These are phyloP conservation scores for Ormyrus labotus DNA, from an alignment of 2,888 invertebrate genomes.

Conservation along the genomic window DNA sequence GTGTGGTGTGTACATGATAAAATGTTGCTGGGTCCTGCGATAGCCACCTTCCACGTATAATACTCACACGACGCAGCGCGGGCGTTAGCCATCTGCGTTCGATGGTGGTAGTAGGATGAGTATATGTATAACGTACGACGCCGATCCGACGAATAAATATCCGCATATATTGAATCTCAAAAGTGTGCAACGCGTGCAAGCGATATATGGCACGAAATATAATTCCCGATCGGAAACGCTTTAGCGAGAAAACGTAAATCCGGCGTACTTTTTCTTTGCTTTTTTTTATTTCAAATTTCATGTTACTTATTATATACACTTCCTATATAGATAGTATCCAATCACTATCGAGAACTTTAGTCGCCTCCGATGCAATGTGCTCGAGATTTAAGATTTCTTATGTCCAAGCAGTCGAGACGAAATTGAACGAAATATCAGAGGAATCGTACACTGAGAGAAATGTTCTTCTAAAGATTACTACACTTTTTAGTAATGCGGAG, in stretches of 20 bases:
- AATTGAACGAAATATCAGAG: conserved; percentile 20
- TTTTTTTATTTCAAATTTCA: background rate
- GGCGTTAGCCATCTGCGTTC: conserved; percentile 43
- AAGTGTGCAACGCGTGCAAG: conserved; percentile 21
- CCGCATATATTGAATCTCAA: conserved; percentile 50
- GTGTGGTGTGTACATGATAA: conserved; percentile 18
- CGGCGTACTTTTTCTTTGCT: background rate
- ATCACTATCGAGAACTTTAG: background rate
- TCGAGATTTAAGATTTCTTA: conserved; percentile 31
- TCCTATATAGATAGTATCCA: background rate
- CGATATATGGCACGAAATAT: conserved; percentile 39
- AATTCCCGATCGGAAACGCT: conserved; percentile 27
- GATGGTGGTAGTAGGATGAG: conserved; percentile 11
- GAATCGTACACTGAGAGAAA: no score
- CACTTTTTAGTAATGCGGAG: no score
- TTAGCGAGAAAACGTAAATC: background rate
- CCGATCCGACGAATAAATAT: conserved; percentile 48
- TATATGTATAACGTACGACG: conserved; percentile 35
- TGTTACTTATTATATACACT: background rate
- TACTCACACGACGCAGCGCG: background rate
- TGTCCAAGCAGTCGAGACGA: conserved; percentile 25
- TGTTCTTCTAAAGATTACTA: no score
- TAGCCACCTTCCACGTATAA: background rate
- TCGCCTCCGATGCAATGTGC: background rate
- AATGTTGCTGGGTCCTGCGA: conserved; percentile 3